Evolutionary conservation across 2,888 invertebrate species (phyloP).

Genomic region (Chrysotoxum bicinctum): DNA sequence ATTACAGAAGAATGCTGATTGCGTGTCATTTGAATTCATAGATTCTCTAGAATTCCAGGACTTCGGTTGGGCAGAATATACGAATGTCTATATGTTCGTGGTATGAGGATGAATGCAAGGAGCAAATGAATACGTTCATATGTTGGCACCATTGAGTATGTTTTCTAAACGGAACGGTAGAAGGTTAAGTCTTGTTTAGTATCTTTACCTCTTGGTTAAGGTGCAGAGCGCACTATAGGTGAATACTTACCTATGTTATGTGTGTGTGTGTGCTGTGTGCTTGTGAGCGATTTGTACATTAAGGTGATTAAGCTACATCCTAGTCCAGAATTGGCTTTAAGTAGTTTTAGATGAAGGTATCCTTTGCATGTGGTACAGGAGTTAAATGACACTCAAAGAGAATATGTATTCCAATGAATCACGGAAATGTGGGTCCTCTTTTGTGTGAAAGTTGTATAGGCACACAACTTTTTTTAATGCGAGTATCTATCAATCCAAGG

Average conservation of each 20-base stretch:
- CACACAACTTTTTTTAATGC: too few relatives aligned
- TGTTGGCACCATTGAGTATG: slow-evolving; percentile 7
- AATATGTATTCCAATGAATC: slow-evolving; percentile 3
- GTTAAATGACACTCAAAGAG: slow-evolving; percentile 11
- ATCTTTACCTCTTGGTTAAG: slow-evolving; percentile 22
- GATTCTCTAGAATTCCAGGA: slow-evolving; percentile 34
- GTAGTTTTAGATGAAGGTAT: slow-evolving; percentile 15
- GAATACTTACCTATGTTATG: neutral
- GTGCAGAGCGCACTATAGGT: neutral
- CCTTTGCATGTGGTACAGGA: slow-evolving; percentile 20
- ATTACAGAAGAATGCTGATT: slow-evolving; percentile 71
- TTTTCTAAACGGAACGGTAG: slow-evolving; percentile 14
- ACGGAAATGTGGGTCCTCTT: neutral
- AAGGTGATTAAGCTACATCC: slow-evolving; percentile 51
- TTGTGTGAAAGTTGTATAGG: too few relatives aligned
- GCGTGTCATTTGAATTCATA: slow-evolving; percentile 70
- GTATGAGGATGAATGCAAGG: neutral
- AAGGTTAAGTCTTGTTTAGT: slow-evolving; percentile 49
- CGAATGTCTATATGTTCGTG: neutral
- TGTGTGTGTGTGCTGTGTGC: neutral
- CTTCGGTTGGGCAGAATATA: neutral
- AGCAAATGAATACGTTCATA: neutral
- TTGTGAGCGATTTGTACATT: slow-evolving; percentile 47
- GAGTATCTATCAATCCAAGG: too few relatives aligned
- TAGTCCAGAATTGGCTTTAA: slow-evolving; percentile 39